Percentiles rank a stretch among this genome's conserved stretches.
Evolutionary conservation across 92 coral and sea anemone species (phyloP).

Genomic region (Chrysogorgia sp.): DNA sequence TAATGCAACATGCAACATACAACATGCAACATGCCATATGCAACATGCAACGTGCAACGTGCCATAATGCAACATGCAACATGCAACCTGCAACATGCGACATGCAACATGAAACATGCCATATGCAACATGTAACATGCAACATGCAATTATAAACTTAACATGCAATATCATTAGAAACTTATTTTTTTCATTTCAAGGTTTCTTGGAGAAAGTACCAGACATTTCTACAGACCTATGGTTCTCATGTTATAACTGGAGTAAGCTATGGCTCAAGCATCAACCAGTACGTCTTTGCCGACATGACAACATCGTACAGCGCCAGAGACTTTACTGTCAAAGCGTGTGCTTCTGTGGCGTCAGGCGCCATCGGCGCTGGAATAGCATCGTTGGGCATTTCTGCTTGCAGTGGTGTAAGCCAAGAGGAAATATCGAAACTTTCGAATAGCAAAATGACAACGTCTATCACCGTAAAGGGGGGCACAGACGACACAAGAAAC

Average conservation of each 20-base stretch:
- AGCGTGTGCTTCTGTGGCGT: conserved; percentile 64
- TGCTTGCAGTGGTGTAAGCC: conserved; percentile 62
- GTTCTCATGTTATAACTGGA: conserved; percentile 62
- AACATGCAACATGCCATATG: too few species aligned
- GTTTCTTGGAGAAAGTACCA: conserved; percentile 55
- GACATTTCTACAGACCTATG: conserved; percentile 54
- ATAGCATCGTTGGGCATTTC: conserved; percentile 30
- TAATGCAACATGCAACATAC: too few species aligned
- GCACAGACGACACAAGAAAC: conserved; percentile 14
- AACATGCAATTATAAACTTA: too few species aligned
- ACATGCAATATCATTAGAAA: too few species aligned
- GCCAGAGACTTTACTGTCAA: conserved; percentile 62
- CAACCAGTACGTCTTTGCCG: conserved; percentile 66
- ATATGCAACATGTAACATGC: too few species aligned
- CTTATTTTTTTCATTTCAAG: too few species aligned
- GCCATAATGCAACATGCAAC: too few species aligned
- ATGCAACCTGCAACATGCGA: too few species aligned
- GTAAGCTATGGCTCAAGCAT: conserved; percentile 63
- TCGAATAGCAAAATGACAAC: conserved; percentile 29
- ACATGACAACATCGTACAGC: conserved; percentile 8
- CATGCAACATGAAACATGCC: too few species aligned
- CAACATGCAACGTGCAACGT: too few species aligned
- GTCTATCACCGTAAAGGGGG: conserved; percentile 36
- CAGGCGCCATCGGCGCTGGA: conserved; percentile 2
- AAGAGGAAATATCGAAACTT: conserved; percentile 41